Evolutionary conservation across 2,888 invertebrate genomes (phyloP), one percentile per base, ranked within the genome.

Genomic region (Zygothrica quintamaculata): DNA sequence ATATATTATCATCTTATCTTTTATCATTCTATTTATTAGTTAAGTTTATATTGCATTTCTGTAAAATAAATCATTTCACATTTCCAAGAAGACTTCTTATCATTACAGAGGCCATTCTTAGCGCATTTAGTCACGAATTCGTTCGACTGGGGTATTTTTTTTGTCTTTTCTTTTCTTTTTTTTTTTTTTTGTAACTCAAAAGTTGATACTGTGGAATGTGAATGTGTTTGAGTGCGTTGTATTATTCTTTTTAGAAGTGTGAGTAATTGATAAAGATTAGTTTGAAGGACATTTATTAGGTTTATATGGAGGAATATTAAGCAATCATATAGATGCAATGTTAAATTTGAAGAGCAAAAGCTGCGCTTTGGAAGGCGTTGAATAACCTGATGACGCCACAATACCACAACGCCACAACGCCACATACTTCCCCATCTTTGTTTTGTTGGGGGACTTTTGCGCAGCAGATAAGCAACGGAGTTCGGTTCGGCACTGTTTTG

Each of bases 271-370:
- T 70, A 74, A 76, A 66, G 86, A 85, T 84, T 85, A 85, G 66
- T 77, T 82, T 84, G 86, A 85, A 84, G 82, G 82, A 87, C 86
- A 87, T 71, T 69, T 48, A 46, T 22, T 44, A 25, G 26, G 47
- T 58, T 67, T 53, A 70, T 69, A 50, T 40, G 36, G 39, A 29
- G 46, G 65, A 60, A 60, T 66, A 48, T 46, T 47, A 16, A 18
- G 50, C 43, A 57, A 76, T 72, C 53, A 4, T 26, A 72, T 51
- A n/a, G 34, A 18, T 18, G 15, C 13, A 39, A 25, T 43, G 51
- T 36, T 37, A 12, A 46, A 22, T 22, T 2, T 22, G 18, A 22
- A 22, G 18, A 3, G 3, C 5, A 22, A 5, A 29, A 53, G 44
- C 39, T 44, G 50, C 58, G 31, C 47, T 18, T 52, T 69, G 65